Evolutionary conservation across 2,113 vertebrate species (phyloP).

Genomic region (Oryzias javanicus): DNA sequence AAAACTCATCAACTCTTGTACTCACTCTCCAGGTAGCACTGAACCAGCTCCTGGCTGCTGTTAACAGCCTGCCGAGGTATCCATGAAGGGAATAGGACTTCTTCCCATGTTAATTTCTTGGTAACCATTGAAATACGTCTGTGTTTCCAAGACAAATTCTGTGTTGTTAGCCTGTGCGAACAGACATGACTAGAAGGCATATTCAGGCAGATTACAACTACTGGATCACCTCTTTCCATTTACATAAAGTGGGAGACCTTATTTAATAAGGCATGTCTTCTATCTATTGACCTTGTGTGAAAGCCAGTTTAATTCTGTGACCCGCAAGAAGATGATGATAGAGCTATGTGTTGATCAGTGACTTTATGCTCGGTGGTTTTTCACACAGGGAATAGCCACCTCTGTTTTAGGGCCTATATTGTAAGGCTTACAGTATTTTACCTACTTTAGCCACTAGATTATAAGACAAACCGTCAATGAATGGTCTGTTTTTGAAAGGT

Average conservation of each 20-base stretch:
- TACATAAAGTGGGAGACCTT: slow-evolving; percentile 60
- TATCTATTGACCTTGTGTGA: slow-evolving; percentile 70
- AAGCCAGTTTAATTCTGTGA: slow-evolving; percentile 67
- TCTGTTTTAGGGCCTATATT: not conserved
- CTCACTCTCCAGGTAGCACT: slow-evolving; percentile 60
- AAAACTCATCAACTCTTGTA: slow-evolving; percentile 71
- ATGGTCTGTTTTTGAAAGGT: no score
- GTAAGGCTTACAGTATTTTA: not conserved
- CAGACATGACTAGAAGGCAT: slow-evolving; percentile 22
- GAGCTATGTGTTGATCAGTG: slow-evolving; percentile 56
- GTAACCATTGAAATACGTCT: slow-evolving; percentile 14
- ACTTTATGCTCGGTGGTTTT: slow-evolving; percentile 46
- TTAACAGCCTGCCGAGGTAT: slow-evolving; percentile 55
- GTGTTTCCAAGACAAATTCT: slow-evolving; percentile 1
- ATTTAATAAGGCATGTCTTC: slow-evolving; percentile 65
- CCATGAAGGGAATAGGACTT: slow-evolving; percentile 14
- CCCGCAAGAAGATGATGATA: slow-evolving; percentile 51
- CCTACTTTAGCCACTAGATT: no score
- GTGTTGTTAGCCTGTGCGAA: not conserved
- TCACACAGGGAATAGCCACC: slow-evolving; percentile 9
- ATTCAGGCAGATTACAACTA: slow-evolving; percentile 53
- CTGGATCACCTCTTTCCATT: slow-evolving; percentile 44
- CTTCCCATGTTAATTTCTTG: slow-evolving; percentile 9
- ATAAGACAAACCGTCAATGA: no score
- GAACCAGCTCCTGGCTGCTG: slow-evolving; percentile 46